phyloP scores from a whole-genome alignment of 2,113 vertebrate genomes.

The Dasypus novemcinctus region DNA sequence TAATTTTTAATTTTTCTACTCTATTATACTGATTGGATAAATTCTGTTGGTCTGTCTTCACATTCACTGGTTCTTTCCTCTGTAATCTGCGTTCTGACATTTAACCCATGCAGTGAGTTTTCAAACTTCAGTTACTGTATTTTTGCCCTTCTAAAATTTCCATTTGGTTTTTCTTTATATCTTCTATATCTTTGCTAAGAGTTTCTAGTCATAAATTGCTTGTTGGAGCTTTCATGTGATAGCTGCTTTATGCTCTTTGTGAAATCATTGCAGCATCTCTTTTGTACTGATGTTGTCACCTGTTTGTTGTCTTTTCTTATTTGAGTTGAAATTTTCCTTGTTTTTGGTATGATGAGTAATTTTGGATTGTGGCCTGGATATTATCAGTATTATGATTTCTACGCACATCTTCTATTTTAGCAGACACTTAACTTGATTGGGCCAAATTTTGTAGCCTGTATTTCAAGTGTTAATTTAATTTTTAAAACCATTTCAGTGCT shows the following conservation, averaged over 20 bases:
- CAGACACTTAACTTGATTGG: background rate
- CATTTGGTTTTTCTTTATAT: background rate
- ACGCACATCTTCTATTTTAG: background rate
- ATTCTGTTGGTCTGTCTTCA: background rate
- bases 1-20: background rate
- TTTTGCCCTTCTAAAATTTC: background rate
- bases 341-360: background rate
- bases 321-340: background rate
- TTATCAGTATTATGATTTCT: background rate
- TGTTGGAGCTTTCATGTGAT: background rate
- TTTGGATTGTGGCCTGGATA: background rate
- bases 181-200: background rate
- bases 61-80: background rate
- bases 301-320: background rate
- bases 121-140: background rate
- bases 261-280: background rate
- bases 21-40: background rate
- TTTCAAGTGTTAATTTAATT: background rate
- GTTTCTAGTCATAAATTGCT: background rate
- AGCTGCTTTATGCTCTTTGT: background rate
- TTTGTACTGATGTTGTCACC: background rate
- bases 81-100: too few relatives aligned
- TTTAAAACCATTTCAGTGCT: background rate
- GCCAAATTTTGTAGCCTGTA: background rate
- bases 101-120: background rate